Conservation (phyloP, 2,797 vertebrate species). For the Acridotheres tristis region DNA sequence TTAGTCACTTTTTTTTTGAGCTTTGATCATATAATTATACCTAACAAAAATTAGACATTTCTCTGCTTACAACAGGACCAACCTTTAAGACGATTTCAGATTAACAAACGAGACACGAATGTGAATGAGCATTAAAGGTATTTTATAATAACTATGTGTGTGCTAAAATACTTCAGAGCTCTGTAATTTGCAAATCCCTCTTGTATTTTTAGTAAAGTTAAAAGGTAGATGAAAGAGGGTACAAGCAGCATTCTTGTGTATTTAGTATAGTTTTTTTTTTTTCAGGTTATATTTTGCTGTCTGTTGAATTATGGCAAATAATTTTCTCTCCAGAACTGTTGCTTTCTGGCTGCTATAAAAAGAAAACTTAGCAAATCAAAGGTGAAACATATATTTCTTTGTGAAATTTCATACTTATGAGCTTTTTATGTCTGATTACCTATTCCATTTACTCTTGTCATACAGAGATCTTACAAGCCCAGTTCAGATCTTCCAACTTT, state of each 20-base stretch:
- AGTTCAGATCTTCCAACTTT: background rate
- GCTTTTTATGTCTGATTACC: background rate
- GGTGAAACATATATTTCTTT: background rate
- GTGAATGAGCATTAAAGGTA: slow-evolving; percentile 17
- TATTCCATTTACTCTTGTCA: background rate
- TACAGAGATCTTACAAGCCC: background rate
- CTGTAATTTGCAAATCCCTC: slow-evolving; percentile 52
- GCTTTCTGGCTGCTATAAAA: background rate
- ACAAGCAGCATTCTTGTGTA: background rate
- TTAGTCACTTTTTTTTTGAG: slow-evolving; percentile 18
- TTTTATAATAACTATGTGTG: slow-evolving; percentile 4
- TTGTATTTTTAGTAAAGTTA: slow-evolving; percentile 40
- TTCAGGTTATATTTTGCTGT: slow-evolving; percentile 37
- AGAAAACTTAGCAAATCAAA: background rate
- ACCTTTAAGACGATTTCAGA: slow-evolving; percentile 19
- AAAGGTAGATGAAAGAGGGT: slow-evolving; percentile 45
- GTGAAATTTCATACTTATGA: background rate
- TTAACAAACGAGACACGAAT: slow-evolving; percentile 5
- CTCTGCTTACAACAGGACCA: slow-evolving; percentile 9
- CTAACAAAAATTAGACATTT: slow-evolving; percentile 43
- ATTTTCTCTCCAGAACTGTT: background rate
- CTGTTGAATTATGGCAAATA: background rate
- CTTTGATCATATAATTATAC: slow-evolving; percentile 57
- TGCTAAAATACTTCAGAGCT: slow-evolving; percentile 22
- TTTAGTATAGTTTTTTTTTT: background rate